Percentiles rank a stretch among this genome's conserved stretches.
These are phyloP conservation scores for Peromyscus attwateri DNA, from an alignment of 2,797 vertebrate species.

Conservation along the genomic window DNA sequence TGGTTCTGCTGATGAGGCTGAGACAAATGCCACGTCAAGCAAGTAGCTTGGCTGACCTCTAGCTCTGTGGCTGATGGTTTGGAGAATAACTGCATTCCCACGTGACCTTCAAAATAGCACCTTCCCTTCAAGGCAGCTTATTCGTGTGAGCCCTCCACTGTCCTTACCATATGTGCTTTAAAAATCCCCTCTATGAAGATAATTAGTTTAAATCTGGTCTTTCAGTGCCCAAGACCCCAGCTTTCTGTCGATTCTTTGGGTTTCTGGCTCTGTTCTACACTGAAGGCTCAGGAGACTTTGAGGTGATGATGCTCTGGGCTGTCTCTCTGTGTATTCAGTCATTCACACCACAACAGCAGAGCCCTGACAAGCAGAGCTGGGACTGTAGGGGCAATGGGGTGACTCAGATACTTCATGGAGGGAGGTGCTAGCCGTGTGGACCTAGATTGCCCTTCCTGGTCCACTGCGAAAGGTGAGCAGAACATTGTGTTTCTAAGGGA, in stretches of 20 bases:
- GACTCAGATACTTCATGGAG: not conserved
- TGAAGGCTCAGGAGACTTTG: not conserved
- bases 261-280: not conserved
- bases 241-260: not conserved
- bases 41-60: not conserved
- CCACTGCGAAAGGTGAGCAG: not conserved
- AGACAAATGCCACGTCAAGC: not conserved
- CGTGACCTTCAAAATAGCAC: not conserved
- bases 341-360: not conserved
- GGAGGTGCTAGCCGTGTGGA: not conserved
- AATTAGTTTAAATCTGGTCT: not conserved
- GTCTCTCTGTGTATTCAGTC: not conserved
- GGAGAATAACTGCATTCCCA: not conserved
- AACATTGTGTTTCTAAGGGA: not conserved
- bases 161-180: not conserved
- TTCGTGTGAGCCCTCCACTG: not conserved
- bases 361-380: not conserved
- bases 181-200: not conserved
- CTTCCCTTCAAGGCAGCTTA: not conserved
- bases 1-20: not conserved
- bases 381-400: not conserved
- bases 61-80: not conserved
- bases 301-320: not conserved
- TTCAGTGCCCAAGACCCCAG: not conserved
- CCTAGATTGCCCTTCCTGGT: not conserved